phyloP scores from a whole-genome alignment of 2,113 vertebrate species.

The Galeopterus variegatus region DNA sequence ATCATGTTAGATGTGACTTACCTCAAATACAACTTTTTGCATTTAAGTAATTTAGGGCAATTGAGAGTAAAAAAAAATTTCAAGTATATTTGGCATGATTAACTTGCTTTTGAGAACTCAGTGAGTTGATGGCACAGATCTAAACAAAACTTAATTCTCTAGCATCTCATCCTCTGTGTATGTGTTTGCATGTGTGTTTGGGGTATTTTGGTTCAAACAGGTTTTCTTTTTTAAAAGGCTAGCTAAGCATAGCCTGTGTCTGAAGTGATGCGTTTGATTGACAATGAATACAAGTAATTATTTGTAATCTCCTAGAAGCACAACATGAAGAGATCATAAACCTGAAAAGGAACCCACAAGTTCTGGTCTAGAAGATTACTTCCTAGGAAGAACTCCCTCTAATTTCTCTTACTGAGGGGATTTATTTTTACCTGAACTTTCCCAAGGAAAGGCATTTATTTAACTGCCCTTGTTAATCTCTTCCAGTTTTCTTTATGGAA shows the following conservation, averaged over 20 bases:
- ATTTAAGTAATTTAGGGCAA: slow-evolving; percentile 31
- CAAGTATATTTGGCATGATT: slow-evolving; percentile 29
- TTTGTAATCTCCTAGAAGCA: slow-evolving; percentile 54
- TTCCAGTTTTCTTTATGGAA: background rate
- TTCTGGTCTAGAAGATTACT: background rate
- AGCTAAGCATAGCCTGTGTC: background rate
- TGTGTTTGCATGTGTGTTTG: slow-evolving; percentile 29
- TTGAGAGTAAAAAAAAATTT: background rate
- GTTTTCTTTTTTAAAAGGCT: slow-evolving; percentile 57
- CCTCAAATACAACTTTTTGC: background rate
- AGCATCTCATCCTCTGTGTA: background rate
- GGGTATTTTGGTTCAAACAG: slow-evolving; percentile 62
- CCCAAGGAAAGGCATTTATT: slow-evolving; percentile 42
- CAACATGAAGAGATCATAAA: slow-evolving; percentile 33
- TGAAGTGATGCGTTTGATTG: slow-evolving; percentile 66
- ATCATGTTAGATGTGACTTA: background rate
- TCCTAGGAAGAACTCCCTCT: slow-evolving; percentile 8
- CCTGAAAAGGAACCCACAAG: slow-evolving; percentile 27
- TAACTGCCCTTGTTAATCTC: background rate
- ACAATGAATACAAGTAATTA: slow-evolving; percentile 67
- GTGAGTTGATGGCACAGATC: slow-evolving; percentile 29
- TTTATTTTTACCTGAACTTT: slow-evolving; percentile 62
- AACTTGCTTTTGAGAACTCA: slow-evolving; percentile 51
- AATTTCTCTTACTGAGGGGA: background rate
- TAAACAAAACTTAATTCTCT: slow-evolving; percentile 4